Base-by-base conservation (phyloP, 2,797 vertebrate species). In the Craterocephalus amniculus region DNA sequence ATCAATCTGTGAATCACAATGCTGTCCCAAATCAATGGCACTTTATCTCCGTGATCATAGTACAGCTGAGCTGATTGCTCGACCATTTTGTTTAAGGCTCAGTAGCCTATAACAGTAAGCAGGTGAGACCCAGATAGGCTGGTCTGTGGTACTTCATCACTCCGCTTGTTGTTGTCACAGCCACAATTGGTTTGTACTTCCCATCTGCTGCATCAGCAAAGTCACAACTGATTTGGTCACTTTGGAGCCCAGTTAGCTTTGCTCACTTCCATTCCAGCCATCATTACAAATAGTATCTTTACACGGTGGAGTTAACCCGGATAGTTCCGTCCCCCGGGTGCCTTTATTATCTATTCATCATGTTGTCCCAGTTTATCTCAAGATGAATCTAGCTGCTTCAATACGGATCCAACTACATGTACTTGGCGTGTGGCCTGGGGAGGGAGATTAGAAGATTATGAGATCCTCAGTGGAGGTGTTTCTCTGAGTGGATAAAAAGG, bases 331-430 rank as follows among this genome's bases (percentile, higher is more conserved):
- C 92, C 89, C 89, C 79, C 74, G 86, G 91, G 93, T 76, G 83
- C 80, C 86, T 89, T 87, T 91, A 89, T 92, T 88, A 90, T 93
- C 90, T 91, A 94, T 94, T 94, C 87, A 94, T 95, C 94, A 93
- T 90, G 85, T 91, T 94, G 94, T 91, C 92, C 94, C 89, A 93
- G 84, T 94, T 95, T 93, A 92, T 91, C 80, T 84, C 58, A 62
- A 79, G 89, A 90, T 91, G 89, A 88, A 93, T 93, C 88, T 87
- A 83, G 87, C 76, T 90, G 84, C 87, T 82, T 82, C 78, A 36
- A 75, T 70, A 55, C 85, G 83, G 76, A 88, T 82, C 83, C 87
- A 88, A 88, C 78, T 83, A 83, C 86, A 90, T 79, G 84, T 86
- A 90, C 83, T 85, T 79, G 80, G 73, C 76, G 51, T 80, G 82